Evolutionary conservation across 2,888 invertebrate genomes (phyloP).

Genomic region (Halictus quadricinctus): DNA sequence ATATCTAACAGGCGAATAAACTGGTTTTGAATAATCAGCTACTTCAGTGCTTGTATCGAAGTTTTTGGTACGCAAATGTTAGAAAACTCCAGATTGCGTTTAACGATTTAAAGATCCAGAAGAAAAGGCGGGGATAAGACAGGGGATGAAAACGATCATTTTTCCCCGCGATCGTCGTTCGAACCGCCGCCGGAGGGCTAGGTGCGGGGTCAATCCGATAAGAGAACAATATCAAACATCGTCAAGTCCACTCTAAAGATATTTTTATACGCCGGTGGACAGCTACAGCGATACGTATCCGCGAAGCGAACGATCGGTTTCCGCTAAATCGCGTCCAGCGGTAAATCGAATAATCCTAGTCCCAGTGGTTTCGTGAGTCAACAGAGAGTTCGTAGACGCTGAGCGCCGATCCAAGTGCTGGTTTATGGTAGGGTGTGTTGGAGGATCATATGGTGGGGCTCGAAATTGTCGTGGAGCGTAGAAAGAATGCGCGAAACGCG

Average conservation of each 20-base stretch:
- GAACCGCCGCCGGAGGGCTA: neutral
- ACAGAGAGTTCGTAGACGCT: neutral
- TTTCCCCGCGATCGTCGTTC: neutral
- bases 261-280: neutral
- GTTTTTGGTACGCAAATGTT: neutral
- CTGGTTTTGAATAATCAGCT: too few relatives aligned
- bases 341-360: constrained; percentile 20
- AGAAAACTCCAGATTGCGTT: neutral
- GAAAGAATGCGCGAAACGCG: constrained; percentile 42
- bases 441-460: neutral
- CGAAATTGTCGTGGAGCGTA: neutral
- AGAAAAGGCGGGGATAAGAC: neutral
- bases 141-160: neutral
- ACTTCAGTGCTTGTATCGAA: neutral
- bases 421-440: neutral
- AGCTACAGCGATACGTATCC: neutral
- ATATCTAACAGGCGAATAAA: too few relatives aligned
- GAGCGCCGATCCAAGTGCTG: neutral
- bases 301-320: neutral
- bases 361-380: constrained; percentile 3
- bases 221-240: constrained; percentile 7
- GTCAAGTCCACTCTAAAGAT: constrained; percentile 6
- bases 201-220: neutral
- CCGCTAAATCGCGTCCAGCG: constrained; percentile 6
- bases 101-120: neutral